phyloP scores from a whole-genome alignment of 2,888 invertebrate species.

The Stegophylla sp. region DNA sequence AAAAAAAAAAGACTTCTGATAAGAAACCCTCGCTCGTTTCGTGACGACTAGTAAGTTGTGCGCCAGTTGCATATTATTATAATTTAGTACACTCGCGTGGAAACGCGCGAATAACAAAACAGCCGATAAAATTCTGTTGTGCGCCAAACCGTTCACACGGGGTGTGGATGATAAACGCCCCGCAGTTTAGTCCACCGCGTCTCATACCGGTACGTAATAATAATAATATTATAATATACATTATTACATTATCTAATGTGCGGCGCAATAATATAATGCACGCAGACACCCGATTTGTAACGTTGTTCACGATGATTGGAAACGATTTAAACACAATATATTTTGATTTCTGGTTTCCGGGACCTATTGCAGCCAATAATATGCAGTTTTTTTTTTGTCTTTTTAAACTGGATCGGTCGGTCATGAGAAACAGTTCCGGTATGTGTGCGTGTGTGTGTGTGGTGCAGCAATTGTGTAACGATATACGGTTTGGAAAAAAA shows the following conservation, averaged over 20 bases:
- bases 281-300: slow-evolving; percentile 12
- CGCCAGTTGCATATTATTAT: neutral
- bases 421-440: slow-evolving; percentile 58
- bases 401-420: slow-evolving; percentile 37
- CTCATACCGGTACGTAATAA: neutral
- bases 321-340: slow-evolving; percentile 47
- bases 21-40: slow-evolving; percentile 22
- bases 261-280: neutral
- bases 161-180: slow-evolving; percentile 3
- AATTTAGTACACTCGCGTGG: neutral
- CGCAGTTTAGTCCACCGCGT: neutral
- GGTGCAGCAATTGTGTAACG: slow-evolving; percentile 3
- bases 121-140: slow-evolving; percentile 35
- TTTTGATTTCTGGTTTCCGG: slow-evolving; percentile 57
- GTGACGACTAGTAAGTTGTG: too few relatives aligned
- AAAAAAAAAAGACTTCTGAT: slow-evolving; percentile 6
- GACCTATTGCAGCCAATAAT: neutral
- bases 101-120: slow-evolving; percentile 1
- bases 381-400: too few relatives aligned
- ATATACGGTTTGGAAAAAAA: neutral
- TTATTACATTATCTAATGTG: neutral
- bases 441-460: neutral
- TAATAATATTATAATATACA: neutral
- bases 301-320: slow-evolving; percentile 8
- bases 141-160: slow-evolving; percentile 40